phyloP scores from a whole-genome alignment of 2,888 invertebrate species.

The Apamea crenata region DNA sequence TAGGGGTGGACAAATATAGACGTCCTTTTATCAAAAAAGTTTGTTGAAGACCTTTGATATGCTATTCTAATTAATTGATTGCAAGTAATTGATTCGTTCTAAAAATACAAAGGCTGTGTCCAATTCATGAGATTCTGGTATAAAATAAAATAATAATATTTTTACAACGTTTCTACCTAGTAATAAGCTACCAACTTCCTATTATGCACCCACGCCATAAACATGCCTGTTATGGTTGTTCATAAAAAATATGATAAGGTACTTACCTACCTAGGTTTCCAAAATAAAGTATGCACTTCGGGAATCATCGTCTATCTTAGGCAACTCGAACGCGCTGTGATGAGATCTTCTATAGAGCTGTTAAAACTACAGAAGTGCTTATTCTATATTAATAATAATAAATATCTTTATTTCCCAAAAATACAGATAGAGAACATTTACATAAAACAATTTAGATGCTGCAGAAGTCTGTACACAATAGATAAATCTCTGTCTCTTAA shows the following conservation, averaged over 20 bases:
- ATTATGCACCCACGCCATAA: neutral
- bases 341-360: neutral
- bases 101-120: neutral
- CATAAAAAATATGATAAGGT: neutral
- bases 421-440: no score
- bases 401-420: no score
- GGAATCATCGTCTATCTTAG: neutral
- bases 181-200: no score
- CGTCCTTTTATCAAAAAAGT: slow-evolving; percentile 3
- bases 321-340: neutral
- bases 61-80: slow-evolving; percentile 1
- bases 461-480: no score
- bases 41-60: slow-evolving; percentile 24
- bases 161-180: neutral
- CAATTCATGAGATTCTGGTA: neutral
- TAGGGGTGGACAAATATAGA: neutral
- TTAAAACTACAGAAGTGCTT: neutral
- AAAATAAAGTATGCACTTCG: neutral
- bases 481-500: no score
- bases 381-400: no score
- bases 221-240: neutral
- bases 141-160: neutral
- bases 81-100: slow-evolving; percentile 15
- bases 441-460: no score
- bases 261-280: neutral